Percentiles rank a stretch among this genome's conserved stretches.
Evolutionary conservation across 2,888 invertebrate genomes (phyloP).

Genomic region (Hydraecia micacea): DNA sequence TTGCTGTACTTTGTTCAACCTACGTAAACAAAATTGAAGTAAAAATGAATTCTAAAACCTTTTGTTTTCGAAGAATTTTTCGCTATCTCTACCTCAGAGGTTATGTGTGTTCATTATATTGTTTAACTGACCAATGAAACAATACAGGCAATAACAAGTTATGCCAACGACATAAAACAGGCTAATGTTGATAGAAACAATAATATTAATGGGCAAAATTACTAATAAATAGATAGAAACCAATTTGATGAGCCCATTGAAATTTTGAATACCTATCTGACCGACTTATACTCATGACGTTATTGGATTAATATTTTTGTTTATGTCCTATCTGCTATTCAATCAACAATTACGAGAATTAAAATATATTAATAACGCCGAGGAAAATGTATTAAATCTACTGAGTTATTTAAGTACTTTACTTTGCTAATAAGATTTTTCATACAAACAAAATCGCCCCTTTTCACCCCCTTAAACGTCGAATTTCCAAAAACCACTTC

Average conservation of each 20-base stretch:
- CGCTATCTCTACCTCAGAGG: slow-evolving; percentile 16
- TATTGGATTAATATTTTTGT: not conserved
- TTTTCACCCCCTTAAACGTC: too few species aligned
- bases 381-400: not conserved
- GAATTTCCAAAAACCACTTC: too few species aligned
- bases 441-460: not conserved
- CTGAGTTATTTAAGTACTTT: too few species aligned
- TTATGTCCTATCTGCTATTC: not conserved
- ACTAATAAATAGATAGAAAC: not conserved
- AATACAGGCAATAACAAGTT: slow-evolving; percentile 3
- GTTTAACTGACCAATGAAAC: slow-evolving; percentile 26
- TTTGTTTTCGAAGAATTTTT: not conserved
- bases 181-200: not conserved
- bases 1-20: too few species aligned
- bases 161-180: not conserved
- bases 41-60: not conserved
- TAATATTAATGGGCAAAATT: not conserved
- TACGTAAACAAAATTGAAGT: not conserved
- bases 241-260: slow-evolving; percentile 8
- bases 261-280: not conserved
- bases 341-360: not conserved
- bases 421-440: not conserved
- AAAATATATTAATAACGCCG: not conserved
- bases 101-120: slow-evolving; percentile 35
- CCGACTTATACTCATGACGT: slow-evolving; percentile 25